phyloP scores from a whole-genome alignment of 2,888 invertebrate genomes.

The Nomada goodeniana region DNA sequence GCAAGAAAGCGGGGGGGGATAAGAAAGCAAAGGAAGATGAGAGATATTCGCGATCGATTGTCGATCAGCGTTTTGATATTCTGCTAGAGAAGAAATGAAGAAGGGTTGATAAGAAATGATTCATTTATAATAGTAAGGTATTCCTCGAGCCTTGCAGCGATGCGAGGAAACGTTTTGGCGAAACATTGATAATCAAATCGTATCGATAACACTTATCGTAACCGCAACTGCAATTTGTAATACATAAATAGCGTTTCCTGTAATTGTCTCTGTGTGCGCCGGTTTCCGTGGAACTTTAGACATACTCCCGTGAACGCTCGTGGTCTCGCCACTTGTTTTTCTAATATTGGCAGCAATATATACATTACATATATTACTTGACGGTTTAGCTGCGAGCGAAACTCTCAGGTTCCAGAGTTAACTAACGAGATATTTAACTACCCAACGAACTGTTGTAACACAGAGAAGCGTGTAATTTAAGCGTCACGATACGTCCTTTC shows the following conservation, averaged over 20 bases:
- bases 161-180: conserved; percentile 64
- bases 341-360: conserved; percentile 48
- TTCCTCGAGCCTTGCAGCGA: conserved; percentile 40
- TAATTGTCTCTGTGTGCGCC: conserved; percentile 14
- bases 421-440: conserved; percentile 39
- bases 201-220: conserved; percentile 48
- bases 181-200: conserved; percentile 68
- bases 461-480: conserved; percentile 32
- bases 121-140: conserved; percentile 44
- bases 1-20: neutral
- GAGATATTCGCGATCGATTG: conserved; percentile 29
- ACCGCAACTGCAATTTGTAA: conserved; percentile 34
- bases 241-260: conserved; percentile 6
- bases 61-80: conserved; percentile 45
- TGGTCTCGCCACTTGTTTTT: conserved; percentile 12
- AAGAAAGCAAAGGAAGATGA: neutral
- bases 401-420: conserved; percentile 59
- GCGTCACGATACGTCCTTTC: conserved; percentile 41
- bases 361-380: conserved; percentile 21
- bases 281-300: conserved; percentile 10
- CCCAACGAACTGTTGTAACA: conserved; percentile 18
- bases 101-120: conserved; percentile 54
- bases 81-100: conserved; percentile 32
- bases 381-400: conserved; percentile 40
- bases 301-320: conserved; percentile 8